Base-by-base conservation (phyloP, 2,888 invertebrate species). In the Anaspis maculata region DNA sequence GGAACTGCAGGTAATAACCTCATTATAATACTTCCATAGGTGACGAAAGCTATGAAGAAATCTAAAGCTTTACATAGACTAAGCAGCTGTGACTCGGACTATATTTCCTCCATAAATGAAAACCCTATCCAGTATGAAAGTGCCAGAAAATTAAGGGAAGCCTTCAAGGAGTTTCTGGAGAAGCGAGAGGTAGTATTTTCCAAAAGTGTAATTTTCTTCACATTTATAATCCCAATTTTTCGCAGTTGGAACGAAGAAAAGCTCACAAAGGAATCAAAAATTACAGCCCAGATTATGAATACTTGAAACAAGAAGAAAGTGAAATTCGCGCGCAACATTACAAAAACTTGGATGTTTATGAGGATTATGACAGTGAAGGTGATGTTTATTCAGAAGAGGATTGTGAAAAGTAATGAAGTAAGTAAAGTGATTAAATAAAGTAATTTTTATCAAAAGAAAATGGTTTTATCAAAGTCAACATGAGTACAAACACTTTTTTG, bases 101-200 rank as follows among this genome's bases (percentile, higher is more conserved):
- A 39, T n/a, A 31, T 35, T 30, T 46, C 45, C 44, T 44, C 35
- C 10, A 35, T 31, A 24, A 43, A 48, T 35, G 44, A 50, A 27
- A 37, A 53, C 39, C 52, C 56, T 25, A 30, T 61, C 4, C 30
- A 44, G 22, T 57, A 51, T 45, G 34, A 43, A 9, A 56, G 46
- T 19, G 31, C 34, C 0, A 63, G 61, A 29, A 45, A 61, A 28
- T 72, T 74, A 49, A 63, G 64, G 34, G 60, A 68, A 35, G 70
- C 73, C 9, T 67, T 79, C 30, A 32, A 27, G 13, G 21, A 34
- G 14, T 38, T 41, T 27, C 23, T 34, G 14, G 21, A 26, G 9
- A 34, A 41, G 30, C 21, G 34, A 16, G 34, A 37, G 25, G 34
- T 34, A 30, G 3, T 25, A 38, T 12, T 32, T 27, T 13, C 15